Conservation (phyloP, 2,797 vertebrate genomes). For the Rhynchonycteris naso region DNA sequence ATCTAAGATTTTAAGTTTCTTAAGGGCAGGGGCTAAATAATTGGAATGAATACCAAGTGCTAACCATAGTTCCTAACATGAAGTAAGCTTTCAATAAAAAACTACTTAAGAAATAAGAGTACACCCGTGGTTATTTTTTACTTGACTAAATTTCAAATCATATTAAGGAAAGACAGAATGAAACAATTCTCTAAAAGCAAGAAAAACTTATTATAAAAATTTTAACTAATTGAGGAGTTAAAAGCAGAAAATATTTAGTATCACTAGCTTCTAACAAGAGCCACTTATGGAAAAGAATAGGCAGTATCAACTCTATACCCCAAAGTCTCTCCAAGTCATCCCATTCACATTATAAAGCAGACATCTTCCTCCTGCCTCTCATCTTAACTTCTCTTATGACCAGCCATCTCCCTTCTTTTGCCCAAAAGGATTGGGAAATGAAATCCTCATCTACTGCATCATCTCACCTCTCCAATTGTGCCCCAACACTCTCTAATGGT, state of each 20-base stretch:
- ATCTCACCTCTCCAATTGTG: background rate
- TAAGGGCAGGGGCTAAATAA: background rate
- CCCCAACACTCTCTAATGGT: background rate
- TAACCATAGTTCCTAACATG: background rate
- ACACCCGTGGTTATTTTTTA: background rate
- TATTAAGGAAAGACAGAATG: background rate
- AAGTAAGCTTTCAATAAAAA: background rate
- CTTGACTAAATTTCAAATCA: background rate
- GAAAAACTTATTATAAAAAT: background rate
- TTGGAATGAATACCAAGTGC: background rate
- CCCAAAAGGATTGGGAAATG: background rate
- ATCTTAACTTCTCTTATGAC: background rate
- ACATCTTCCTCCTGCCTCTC: background rate
- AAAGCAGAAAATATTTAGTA: slow-evolving; percentile 4
- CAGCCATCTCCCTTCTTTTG: background rate
- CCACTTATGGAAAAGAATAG: background rate
- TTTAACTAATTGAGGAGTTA: background rate
- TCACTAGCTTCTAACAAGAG: background rate
- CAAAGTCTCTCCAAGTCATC: background rate
- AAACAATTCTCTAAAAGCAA: slow-evolving; percentile 25
- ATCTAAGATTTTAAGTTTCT: background rate
- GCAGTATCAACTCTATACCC: background rate
- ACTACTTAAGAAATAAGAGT: background rate
- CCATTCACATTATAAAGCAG: background rate
- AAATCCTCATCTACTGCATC: background rate